Conservation (phyloP, 2,888 invertebrate genomes). For the Epinotia ramella region DNA sequence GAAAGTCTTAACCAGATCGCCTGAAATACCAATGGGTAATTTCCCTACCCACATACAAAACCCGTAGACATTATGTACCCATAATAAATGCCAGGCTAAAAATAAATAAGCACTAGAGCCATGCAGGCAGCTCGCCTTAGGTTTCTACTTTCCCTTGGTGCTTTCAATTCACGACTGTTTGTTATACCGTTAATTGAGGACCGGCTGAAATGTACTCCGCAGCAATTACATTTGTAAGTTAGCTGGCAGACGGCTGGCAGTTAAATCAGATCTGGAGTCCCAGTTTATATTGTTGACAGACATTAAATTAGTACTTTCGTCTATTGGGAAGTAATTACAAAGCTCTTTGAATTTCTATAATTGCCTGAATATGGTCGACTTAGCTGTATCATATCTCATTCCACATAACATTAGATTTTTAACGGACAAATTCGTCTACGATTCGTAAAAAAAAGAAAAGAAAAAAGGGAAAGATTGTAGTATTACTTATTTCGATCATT, state of each 20-base stretch:
- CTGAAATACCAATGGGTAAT: constrained; percentile 74
- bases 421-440: too few relatives aligned
- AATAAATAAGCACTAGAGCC: constrained; percentile 48
- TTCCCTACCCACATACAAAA: constrained; percentile 57
- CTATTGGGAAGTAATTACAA: constrained; percentile 13
- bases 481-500: too few relatives aligned
- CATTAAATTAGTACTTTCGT: constrained; percentile 5
- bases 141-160: constrained; percentile 67
- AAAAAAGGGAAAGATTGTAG: too few relatives aligned
- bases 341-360: neutral
- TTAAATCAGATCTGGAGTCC: constrained; percentile 26
- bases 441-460: too few relatives aligned
- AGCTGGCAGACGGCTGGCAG: constrained; percentile 6
- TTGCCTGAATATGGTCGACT: neutral
- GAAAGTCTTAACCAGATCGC: constrained; percentile 74
- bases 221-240: constrained; percentile 30
- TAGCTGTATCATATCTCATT: neutral
- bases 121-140: constrained; percentile 51
- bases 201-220: constrained; percentile 39
- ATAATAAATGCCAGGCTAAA: constrained; percentile 49
- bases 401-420: too few relatives aligned
- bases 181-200: constrained; percentile 44
- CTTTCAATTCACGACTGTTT: constrained; percentile 47
- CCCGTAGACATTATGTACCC: constrained; percentile 47
- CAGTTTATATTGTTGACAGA: constrained; percentile 11